phyloP scores from a whole-genome alignment of 2,797 vertebrate genomes.

The Platalea minor region DNA sequence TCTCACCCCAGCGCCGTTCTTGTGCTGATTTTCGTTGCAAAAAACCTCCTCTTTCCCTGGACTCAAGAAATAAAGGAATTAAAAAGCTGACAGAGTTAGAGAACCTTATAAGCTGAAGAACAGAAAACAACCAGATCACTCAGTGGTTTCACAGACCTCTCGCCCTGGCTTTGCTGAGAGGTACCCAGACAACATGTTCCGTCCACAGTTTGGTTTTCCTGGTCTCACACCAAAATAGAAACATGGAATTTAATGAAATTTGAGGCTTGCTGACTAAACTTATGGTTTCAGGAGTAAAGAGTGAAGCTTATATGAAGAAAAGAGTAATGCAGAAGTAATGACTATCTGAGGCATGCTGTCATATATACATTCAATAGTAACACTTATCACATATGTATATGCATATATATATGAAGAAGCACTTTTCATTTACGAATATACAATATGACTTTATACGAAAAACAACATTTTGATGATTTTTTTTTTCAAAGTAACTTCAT shows the following conservation, averaged over 20 bases:
- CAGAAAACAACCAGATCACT: background rate
- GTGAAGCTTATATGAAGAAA: background rate
- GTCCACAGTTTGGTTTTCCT: background rate
- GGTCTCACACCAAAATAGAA: background rate
- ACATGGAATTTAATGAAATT: background rate
- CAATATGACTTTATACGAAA: background rate
- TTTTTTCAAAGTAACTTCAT: background rate
- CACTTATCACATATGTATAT: background rate
- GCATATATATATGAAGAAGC: background rate
- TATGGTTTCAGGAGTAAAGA: background rate
- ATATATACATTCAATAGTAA: background rate
- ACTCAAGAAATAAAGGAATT: conserved; percentile 19
- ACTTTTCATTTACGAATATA: background rate
- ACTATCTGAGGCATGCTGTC: background rate
- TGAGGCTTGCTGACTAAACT: background rate
- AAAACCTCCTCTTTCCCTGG: background rate
- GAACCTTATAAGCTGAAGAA: background rate
- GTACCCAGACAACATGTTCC: background rate
- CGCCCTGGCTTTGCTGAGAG: background rate
- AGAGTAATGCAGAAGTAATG: background rate
- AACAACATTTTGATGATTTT: background rate
- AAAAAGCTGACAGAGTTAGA: conserved; percentile 27
- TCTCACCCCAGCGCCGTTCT: background rate
- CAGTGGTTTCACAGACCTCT: background rate
- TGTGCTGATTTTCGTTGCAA: background rate